Percentiles rank a stretch among this genome's conserved stretches.
Evolutionary conservation across 2,797 vertebrate genomes (phyloP).

Genomic region (Protosalanx chinensis): DNA sequence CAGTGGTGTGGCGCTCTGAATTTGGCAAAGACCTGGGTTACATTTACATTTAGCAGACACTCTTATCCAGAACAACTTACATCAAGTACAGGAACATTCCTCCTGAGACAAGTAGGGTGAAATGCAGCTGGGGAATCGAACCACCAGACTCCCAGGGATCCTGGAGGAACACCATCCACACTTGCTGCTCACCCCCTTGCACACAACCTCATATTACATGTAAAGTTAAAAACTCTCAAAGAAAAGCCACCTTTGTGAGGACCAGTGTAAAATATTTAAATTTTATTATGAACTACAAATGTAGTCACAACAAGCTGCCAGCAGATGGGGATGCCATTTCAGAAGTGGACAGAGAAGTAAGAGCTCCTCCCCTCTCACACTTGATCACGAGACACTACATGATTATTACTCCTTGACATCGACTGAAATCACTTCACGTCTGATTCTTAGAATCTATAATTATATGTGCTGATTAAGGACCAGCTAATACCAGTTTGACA

Average conservation of each 20-base stretch:
- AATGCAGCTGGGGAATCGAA: too few relatives aligned
- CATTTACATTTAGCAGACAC: too few relatives aligned
- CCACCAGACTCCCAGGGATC: too few relatives aligned
- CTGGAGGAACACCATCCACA: too few relatives aligned
- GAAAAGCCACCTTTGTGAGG: too few relatives aligned
- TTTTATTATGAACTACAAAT: not conserved
- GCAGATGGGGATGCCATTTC: constrained; percentile 61
- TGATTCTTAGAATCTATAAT: too few relatives aligned
- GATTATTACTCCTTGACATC: constrained; percentile 19
- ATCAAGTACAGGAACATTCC: too few relatives aligned
- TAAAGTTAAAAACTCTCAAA: not conserved
- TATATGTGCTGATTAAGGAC: too few relatives aligned
- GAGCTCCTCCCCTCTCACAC: not conserved
- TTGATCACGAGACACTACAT: constrained; percentile 22
- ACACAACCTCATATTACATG: not conserved
- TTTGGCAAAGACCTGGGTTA: constrained; percentile 4
- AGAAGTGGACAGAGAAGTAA: constrained; percentile 42
- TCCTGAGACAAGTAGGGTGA: too few relatives aligned
- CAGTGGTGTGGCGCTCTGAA: constrained; percentile 24
- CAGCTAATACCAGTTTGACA: too few relatives aligned
- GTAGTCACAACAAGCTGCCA: constrained; percentile 37
- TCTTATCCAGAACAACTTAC: too few relatives aligned
- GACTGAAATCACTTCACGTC: not conserved
- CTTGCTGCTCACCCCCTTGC: not conserved
- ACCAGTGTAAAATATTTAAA: not conserved